Evolutionary conservation across 2,888 invertebrate genomes (phyloP).

Genomic region (Epirrita christyi): DNA sequence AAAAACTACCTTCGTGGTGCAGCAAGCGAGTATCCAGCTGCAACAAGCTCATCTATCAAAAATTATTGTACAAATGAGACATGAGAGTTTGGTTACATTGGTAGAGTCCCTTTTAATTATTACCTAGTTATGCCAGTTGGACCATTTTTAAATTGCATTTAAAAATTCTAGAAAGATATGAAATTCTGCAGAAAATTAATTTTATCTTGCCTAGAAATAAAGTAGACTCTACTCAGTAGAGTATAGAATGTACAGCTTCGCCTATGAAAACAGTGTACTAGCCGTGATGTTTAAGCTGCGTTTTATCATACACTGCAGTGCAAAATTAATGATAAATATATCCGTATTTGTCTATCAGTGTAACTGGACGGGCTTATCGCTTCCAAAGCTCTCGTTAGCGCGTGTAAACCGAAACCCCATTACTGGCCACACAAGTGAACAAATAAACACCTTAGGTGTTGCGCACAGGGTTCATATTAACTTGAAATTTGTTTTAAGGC

Average conservation of each 20-base stretch:
- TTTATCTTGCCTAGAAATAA: no score
- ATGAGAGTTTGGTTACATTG: no score
- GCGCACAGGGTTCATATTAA: conserved; percentile 49
- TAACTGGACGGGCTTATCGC: conserved; percentile 78
- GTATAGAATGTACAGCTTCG: background rate
- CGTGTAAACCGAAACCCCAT: conserved; percentile 78
- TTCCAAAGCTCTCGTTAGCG: conserved; percentile 74
- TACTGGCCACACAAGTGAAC: conserved; percentile 50
- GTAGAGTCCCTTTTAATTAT: no score
- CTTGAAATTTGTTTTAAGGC: conserved; percentile 51
- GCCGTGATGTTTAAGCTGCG: conserved; percentile 20
- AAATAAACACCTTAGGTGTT: conserved; percentile 54
- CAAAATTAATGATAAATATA: conserved; percentile 79
- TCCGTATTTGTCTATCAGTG: conserved; percentile 83
- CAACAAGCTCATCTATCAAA: background rate
- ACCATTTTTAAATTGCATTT: no score
- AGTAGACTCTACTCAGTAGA: no score
- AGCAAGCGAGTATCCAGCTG: no score
- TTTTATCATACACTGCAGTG: conserved; percentile 61
- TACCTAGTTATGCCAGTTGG: no score
- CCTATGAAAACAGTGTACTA: conserved; percentile 12
- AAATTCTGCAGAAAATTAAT: no score
- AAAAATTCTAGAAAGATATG: no score
- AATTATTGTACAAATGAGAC: no score
- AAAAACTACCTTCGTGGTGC: no score